A percentile compares a stretch with the other conserved stretches of the same genome.
Evolutionary conservation across 2,888 invertebrate genomes (phyloP).

Genomic region (Eristalis pertinax): DNA sequence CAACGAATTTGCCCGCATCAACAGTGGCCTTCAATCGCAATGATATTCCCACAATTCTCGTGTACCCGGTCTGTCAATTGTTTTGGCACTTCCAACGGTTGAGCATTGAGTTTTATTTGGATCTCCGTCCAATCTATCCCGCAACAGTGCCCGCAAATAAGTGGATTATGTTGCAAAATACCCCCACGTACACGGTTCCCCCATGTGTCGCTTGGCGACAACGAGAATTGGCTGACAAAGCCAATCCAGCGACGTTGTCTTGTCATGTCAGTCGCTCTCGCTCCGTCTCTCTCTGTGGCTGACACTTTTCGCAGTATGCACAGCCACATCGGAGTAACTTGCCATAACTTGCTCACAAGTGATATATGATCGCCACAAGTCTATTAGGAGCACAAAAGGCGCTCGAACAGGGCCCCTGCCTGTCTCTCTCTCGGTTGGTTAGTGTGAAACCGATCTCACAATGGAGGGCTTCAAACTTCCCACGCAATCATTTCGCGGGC

Average conservation of each 20-base stretch:
- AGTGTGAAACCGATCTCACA: neutral
- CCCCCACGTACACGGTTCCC: neutral
- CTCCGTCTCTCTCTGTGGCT: neutral
- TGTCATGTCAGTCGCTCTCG: constrained; percentile 26
- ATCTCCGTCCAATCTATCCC: constrained; percentile 8
- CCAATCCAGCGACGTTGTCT: constrained; percentile 10
- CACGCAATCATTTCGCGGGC: constrained; percentile 32
- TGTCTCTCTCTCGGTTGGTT: neutral
- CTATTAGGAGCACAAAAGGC: constrained; percentile 22
- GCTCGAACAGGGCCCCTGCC: neutral
- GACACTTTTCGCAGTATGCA: neutral
- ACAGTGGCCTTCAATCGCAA: neutral
- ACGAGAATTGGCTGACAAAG: constrained; percentile 41
- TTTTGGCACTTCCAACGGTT: constrained; percentile 16
- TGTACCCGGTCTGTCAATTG: neutral
- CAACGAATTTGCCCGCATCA: neutral
- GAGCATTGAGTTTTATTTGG: constrained; percentile 10
- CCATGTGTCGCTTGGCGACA: neutral
- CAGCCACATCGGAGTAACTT: neutral
- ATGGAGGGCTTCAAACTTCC: constrained; percentile 34
- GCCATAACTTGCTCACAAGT: constrained; percentile 14
- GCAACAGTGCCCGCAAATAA: constrained; percentile 32
- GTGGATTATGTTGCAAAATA: constrained; percentile 53
- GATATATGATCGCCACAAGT: constrained; percentile 46
- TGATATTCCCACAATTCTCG: constrained; percentile 26